These are phyloP conservation scores for Crotalus helleri DNA, from an alignment of 2,113 vertebrate species.

Conservation along the genomic window DNA sequence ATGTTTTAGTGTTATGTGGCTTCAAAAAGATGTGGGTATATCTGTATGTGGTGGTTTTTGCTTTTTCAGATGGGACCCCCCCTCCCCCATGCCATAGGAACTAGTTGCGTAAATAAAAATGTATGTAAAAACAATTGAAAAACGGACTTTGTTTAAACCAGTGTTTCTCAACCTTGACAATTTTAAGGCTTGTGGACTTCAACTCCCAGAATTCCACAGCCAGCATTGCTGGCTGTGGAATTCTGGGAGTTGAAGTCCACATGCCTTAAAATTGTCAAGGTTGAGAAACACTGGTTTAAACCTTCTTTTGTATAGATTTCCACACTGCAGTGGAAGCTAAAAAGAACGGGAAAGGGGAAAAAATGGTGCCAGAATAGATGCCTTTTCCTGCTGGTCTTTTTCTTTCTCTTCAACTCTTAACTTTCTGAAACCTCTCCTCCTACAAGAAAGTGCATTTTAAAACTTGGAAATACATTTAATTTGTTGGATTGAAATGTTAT, in stretches of 20 bases:
- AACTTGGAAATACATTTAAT: neutral
- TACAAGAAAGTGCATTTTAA: neutral
- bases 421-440: neutral
- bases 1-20: neutral
- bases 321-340: neutral
- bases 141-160: neutral
- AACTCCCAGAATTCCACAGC: too few species aligned
- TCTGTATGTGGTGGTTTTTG: neutral
- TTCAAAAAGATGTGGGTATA: neutral
- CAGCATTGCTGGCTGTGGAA: too few species aligned
- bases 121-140: neutral
- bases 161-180: too few species aligned
- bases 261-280: too few species aligned
- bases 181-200: too few species aligned
- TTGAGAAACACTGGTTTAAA: neutral
- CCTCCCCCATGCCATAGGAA: neutral
- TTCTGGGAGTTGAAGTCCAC: too few species aligned
- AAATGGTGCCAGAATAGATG: neutral
- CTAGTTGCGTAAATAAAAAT: neutral
- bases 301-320: neutral
- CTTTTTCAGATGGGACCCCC: neutral
- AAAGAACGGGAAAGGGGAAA: too few species aligned
- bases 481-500: neutral
- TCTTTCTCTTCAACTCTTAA: neutral
- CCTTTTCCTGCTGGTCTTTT: too few species aligned